Base-by-base conservation (phyloP, 2,888 invertebrate species). In the Lissocephala sabroskyi region DNA sequence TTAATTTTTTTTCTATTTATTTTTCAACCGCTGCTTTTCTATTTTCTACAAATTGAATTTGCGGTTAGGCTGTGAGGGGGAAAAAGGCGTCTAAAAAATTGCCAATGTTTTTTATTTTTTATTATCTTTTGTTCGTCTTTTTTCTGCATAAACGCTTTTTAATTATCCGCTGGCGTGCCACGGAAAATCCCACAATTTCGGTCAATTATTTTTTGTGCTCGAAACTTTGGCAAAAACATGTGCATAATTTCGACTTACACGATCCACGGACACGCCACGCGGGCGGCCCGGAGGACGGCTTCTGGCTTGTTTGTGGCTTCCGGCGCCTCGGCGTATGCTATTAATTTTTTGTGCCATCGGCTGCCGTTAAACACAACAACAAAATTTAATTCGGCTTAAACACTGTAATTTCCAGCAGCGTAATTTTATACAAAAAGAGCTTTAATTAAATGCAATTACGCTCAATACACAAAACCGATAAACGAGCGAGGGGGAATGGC, bases 381-480 rank as follows among this genome's bases (percentile, higher is more conserved):
- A 54, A 70, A 70, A 74, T 77, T 66, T 70, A 64, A 70, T 70
- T 70, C 50, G 51, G 52, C 60, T 62, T 65, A 70, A 70, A 70
- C 59, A 74, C 77, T 62, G 71, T 77, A 77, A 70, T 70, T 70
- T 74, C 46, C n/a, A 48, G 66, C 23, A 56, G 77, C 50, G 70
- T 74, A 70, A 74, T 49, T 52, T 76, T 73, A 55, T 62, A 56
- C 55, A 14, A 53, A 59, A 76, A 73, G 28, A 59, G 56, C 65
- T 65, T 55, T 62, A 62, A 68, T 76, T 76, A 76, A 74, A 45
- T 47, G 39, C 40, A 74, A 74, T 70, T 62, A 57, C 35, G 52
- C 37, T 37, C 49, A 52, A 57, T 68, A 62, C 46, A 59, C 39
- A n/a, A n/a, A n/a, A n/a, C n/a, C n/a, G n/a, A n/a, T n/a, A n/a